Base-by-base conservation (phyloP, 2,113 vertebrate genomes). In the Sinosuthora webbiana region DNA sequence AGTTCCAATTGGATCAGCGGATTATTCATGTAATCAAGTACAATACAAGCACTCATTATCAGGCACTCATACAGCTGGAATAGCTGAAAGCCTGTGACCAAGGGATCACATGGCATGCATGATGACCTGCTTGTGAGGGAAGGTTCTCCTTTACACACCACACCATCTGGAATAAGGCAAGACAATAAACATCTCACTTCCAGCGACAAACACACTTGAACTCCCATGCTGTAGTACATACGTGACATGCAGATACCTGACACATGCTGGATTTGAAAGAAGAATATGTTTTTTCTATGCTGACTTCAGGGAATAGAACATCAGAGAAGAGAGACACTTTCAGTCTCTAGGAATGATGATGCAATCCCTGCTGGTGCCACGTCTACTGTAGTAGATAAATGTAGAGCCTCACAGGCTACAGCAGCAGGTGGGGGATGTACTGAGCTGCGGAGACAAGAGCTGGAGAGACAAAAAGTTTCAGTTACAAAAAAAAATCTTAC, bases 251-350 rank as follows among this genome's bases (percentile, higher is more conserved):
- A 82, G 84, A 44, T 42, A 71, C 17, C 39, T 4, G 0, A 52
- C 30, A 49, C 24, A 68, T 3, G 21, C 7, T 77, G 42, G 21
- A 64, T 80, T 71, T 74, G 42, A 49, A 68, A 68, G 35, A 93
- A 50, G 30, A 70, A 14, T 22, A 41, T 0, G 1, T 41, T 68
- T 86, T 83, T 63, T 44, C 21, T 55, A 8, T 5, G 31, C 12
- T 23, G 33, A 75, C 37, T 68, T 85, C 35, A 49, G 30, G 12
- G 21, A 65, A n/a, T 42, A 62, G 78, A 13, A 6, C 42, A 76
- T 96, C 59, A 94, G 67, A 94, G 85, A 62, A 89, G 78, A 86
- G 94, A 96, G 13, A 73, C 12, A 21, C n/a, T 93, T 74, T 86
- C 95, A 81, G 70, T 63, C 53, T 74, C 73, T 16, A 39, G 56